Conservation (phyloP, 2,113 vertebrate genomes). For the Lampris megalopsis region DNA sequence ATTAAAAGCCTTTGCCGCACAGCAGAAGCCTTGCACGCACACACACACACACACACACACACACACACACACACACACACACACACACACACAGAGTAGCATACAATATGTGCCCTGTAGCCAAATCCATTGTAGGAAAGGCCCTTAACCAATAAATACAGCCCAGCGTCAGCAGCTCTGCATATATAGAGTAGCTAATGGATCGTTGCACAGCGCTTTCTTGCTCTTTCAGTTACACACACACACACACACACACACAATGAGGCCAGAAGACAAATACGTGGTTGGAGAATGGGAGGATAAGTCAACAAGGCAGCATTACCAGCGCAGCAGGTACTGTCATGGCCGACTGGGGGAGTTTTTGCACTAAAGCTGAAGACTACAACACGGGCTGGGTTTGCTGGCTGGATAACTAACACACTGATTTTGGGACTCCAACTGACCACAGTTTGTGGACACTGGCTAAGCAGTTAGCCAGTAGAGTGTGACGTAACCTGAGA, state of each 20-base stretch:
- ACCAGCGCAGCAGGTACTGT: constrained; percentile 46
- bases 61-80: constrained; percentile 10
- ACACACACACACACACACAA: neutral
- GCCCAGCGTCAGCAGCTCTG: constrained; percentile 63
- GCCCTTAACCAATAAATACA: constrained; percentile 65
- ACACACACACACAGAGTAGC: constrained; percentile 36
- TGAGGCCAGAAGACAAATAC: constrained; percentile 54
- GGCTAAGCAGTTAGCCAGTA: neutral
- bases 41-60: constrained; percentile 17
- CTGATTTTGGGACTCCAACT: neutral
- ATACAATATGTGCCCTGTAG: constrained; percentile 59
- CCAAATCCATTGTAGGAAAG: constrained; percentile 65
- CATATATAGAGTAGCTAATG: constrained; percentile 74
- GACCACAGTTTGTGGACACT: neutral
- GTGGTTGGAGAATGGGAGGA: neutral
- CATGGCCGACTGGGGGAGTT: constrained; percentile 21
- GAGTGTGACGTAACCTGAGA: too few relatives aligned
- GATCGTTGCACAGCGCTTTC: constrained; percentile 47
- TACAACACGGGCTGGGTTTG: constrained; percentile 6
- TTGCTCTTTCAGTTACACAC: too few relatives aligned
- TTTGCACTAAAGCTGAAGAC: neutral
- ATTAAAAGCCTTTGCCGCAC: constrained; percentile 48
- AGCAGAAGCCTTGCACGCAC: constrained; percentile 34
- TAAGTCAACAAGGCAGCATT: constrained; percentile 38
- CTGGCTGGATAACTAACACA: constrained; percentile 11